Percentiles rank a stretch among this genome's conserved stretches.
phyloP scores from a whole-genome alignment of 2,113 vertebrate species.

The Alligator sinensis region DNA sequence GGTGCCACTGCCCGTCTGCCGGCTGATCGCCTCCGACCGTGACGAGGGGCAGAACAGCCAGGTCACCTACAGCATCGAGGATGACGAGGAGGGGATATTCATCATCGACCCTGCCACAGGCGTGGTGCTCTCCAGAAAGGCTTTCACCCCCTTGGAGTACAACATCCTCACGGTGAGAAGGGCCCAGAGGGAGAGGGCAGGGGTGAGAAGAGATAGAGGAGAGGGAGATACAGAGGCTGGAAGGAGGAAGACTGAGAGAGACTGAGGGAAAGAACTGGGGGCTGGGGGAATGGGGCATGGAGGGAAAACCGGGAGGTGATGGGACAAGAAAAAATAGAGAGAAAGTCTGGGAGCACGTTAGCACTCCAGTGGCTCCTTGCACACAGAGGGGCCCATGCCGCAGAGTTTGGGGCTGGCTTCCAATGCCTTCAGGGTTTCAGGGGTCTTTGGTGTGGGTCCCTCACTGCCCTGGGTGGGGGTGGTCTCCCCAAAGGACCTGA shows the following conservation, averaged over 20 bases:
- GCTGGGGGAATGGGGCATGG: neutral
- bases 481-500: neutral
- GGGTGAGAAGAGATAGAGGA: neutral
- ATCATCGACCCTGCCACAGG: conserved; percentile 85
- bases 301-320: neutral
- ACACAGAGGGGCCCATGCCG: neutral
- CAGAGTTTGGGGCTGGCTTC: fast-evolving
- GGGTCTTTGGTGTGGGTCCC: neutral
- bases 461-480: neutral
- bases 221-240: neutral
- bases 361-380: neutral
- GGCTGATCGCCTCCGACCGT: conserved; percentile 88
- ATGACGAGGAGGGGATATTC: conserved; percentile 81
- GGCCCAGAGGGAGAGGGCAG: neutral
- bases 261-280: neutral
- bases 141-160: conserved; percentile 89
- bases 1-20: conserved; percentile 79
- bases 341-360: neutral
- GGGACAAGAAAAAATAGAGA: neutral
- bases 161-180: conserved; percentile 91
- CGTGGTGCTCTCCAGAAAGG: conserved; percentile 82
- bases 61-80: conserved; percentile 88
- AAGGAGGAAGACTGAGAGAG: neutral
- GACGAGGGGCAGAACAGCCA: conserved; percentile 88
- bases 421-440: neutral